Conservation (phyloP, 2,888 invertebrate species). For the Trissoscelio sp. region DNA sequence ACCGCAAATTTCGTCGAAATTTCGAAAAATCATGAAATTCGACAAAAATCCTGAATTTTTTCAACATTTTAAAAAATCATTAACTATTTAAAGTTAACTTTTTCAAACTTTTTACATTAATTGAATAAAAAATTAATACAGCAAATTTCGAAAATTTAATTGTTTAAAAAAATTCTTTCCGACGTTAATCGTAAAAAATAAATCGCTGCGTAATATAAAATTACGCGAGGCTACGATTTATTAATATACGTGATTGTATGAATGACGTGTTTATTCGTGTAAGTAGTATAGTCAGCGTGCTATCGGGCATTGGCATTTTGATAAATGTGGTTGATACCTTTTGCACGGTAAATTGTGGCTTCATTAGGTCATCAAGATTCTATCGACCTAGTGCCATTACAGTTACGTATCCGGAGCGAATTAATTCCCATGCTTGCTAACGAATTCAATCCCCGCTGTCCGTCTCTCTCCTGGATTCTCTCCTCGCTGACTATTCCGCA, state of each 20-base stretch:
- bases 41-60: no score
- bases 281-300: conserved; percentile 57
- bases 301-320: conserved; percentile 59
- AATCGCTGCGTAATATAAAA: no score
- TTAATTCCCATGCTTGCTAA: conserved; percentile 76
- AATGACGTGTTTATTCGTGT: conserved; percentile 47
- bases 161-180: no score
- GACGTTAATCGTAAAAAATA: no score
- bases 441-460: conserved; percentile 68
- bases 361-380: conserved; percentile 74
- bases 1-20: no score
- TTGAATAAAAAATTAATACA: no score
- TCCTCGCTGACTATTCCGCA: conserved; percentile 55
- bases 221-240: no score
- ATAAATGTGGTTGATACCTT: conserved; percentile 62
- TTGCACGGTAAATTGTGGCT: conserved; percentile 70
- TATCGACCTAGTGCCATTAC: conserved; percentile 73
- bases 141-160: no score
- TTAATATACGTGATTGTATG: conserved; percentile 31
- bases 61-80: no score
- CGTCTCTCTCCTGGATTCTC: conserved; percentile 51
- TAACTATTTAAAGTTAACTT: no score
- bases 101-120: no score
- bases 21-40: no score
- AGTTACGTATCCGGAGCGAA: conserved; percentile 74